Percentiles rank a stretch among this genome's conserved stretches.
These are phyloP conservation scores for Falco cherrug DNA, from an alignment of 2,797 vertebrate genomes.

Conservation along the genomic window DNA sequence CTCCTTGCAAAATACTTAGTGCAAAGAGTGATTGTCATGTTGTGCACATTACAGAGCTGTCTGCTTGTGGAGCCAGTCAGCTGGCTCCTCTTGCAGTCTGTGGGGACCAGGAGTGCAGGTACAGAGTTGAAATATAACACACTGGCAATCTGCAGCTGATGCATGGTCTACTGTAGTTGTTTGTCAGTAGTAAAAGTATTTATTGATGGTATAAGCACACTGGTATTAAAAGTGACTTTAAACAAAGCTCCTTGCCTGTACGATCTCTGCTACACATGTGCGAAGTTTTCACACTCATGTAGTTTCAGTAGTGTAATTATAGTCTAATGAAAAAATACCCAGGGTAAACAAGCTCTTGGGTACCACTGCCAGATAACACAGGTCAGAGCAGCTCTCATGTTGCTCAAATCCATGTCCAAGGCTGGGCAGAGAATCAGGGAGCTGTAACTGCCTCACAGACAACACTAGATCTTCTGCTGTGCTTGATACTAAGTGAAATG, in stretches of 20 bases:
- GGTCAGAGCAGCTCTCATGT: constrained; percentile 33
- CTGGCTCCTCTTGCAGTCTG: neutral
- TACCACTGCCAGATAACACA: constrained; percentile 15
- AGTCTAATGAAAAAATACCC: neutral
- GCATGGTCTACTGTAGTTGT: accelerated
- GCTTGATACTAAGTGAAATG: neutral
- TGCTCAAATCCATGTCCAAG: neutral
- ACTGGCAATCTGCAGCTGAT: neutral
- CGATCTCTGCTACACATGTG: neutral
- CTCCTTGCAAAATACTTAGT: neutral
- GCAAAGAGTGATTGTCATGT: neutral
- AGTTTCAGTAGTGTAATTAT: neutral
- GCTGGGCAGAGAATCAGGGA: neutral
- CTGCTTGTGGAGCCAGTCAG: neutral
- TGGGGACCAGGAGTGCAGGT: neutral
- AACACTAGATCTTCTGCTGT: neutral
- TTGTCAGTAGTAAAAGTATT: neutral
- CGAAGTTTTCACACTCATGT: neutral
- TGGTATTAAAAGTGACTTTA: neutral
- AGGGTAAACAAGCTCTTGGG: constrained; percentile 19
- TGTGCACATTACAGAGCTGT: neutral
- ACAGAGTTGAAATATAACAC: neutral
- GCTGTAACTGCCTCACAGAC: neutral
- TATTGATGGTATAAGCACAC: neutral
- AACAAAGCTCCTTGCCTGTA: neutral